Evolutionary conservation across 2,113 vertebrate genomes (phyloP), one percentile per base, ranked within the genome.

Genomic region (Sula dactylatra): DNA sequence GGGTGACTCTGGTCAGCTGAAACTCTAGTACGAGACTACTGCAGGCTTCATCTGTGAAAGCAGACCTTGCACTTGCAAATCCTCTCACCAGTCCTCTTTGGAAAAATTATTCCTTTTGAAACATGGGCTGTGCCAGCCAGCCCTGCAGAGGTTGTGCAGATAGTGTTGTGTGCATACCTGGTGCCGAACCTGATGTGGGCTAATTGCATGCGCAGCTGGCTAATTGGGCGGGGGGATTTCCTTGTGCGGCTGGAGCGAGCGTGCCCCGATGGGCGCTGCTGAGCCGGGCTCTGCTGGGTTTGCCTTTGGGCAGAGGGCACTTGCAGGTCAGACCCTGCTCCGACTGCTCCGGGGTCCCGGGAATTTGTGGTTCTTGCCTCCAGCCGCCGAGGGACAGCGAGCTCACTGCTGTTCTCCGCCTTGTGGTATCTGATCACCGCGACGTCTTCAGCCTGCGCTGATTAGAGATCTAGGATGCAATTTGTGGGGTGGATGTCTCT

Each of bases 351-450:
- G 29, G 40, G 4, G 4, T 14, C 54, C 20, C 6, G 44, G 71
- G 52, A 9, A 2, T 16, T 34, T 3, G 27, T 12, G 42, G 50
- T 5, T 47, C 44, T 56, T 27, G 27, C 15, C 62, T 49, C 44
- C 7, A 11, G 44, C 49, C 36, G 19, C 13, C 13, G 16, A 17
- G 50, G 58, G 59, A 13, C n/a, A 7, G 16, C 9, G 10, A 38
- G 49, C 50, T 56, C 10, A 0, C 22, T 4, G 19, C n/a, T 3
- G 13, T 11, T 44, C 20, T 11, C 47, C 47, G 13, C 31, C 2
- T 1, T 13, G 47, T 2, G 8, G 38, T 17, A 8, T 14, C 62
- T 22, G 25, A 9, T 47, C 16, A 2, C 71, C 7, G 45, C 58
- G 3, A 14, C 6, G 45, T 4, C 66, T 36, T 9, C 18, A 4